Percentiles rank a stretch among this genome's conserved stretches.
These are phyloP conservation scores for Sterna hirundo DNA, from an alignment of 2,113 vertebrate species.

Conservation along the genomic window DNA sequence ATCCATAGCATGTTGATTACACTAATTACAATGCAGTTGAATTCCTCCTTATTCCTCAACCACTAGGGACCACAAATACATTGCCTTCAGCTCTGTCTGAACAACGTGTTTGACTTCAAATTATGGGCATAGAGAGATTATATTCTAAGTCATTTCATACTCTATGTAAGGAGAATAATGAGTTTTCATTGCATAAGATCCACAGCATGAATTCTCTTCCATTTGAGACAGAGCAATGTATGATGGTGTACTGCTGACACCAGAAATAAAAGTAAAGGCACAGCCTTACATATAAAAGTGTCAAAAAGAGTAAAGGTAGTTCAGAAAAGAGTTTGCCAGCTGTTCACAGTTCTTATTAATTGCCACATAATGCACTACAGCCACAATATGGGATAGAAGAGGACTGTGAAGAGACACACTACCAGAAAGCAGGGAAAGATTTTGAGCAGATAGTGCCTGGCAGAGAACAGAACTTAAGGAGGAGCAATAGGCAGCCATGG, in stretches of 20 bases:
- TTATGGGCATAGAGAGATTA: neutral
- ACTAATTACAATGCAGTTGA: neutral
- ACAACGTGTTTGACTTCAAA: neutral
- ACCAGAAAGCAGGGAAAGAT: neutral
- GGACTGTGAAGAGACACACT: neutral
- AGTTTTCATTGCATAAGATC: neutral
- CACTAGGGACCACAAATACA: neutral
- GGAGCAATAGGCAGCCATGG: neutral
- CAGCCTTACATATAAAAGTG: neutral
- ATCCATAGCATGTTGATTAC: neutral
- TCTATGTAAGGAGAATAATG: neutral
- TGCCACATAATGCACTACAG: neutral
- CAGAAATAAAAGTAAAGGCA: neutral
- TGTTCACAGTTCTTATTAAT: conserved; percentile 15
- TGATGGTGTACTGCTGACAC: neutral
- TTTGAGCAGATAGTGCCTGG: neutral
- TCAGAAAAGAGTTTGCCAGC: neutral
- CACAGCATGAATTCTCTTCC: neutral
- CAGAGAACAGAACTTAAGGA: neutral
- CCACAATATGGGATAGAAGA: neutral
- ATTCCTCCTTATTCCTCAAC: neutral
- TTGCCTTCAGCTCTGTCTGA: neutral
- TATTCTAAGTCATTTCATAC: neutral
- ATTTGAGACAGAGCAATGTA: neutral
- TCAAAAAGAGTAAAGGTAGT: neutral